Percentiles rank a stretch among this genome's conserved stretches.
phyloP scores from a whole-genome alignment of 2,797 vertebrate species.

The Potorous gilbertii region DNA sequence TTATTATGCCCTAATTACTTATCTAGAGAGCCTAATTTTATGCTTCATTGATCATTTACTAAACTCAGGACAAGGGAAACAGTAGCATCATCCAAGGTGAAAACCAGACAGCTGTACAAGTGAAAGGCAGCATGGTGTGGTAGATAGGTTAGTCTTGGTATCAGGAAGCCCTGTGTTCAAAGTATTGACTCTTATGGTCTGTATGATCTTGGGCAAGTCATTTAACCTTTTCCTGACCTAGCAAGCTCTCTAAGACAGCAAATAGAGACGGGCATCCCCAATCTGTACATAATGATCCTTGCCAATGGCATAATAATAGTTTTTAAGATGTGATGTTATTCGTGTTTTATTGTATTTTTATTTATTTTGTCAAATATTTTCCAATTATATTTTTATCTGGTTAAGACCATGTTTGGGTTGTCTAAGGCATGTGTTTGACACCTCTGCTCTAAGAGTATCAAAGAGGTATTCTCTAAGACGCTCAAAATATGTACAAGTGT shows the following conservation, averaged over 20 bases:
- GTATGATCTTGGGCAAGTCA: background rate
- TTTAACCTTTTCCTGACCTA: background rate
- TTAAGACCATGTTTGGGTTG: background rate
- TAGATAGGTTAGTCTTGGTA: background rate
- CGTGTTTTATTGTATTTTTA: background rate
- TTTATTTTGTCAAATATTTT: background rate
- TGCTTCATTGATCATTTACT: conserved; percentile 55
- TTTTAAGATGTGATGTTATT: background rate
- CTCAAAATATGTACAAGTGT: background rate
- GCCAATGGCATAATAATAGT: background rate
- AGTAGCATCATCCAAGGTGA: conserved; percentile 30
- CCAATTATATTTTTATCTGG: background rate
- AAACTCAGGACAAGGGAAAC: conserved; percentile 13
- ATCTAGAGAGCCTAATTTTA: conserved; percentile 46
- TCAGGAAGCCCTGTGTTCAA: background rate
- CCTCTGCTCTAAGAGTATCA: background rate
- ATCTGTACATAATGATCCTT: background rate
- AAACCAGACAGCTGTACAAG: background rate
- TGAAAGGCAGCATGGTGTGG: background rate
- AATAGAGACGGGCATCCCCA: background rate
- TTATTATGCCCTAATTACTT: conserved; percentile 42
- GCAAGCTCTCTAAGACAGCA: background rate
- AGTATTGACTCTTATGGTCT: background rate
- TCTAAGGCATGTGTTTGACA: background rate
- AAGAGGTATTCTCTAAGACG: background rate